Evolutionary conservation across 2,888 invertebrate genomes (phyloP).

Genomic region (Lepidocyrtoides sp.): DNA sequence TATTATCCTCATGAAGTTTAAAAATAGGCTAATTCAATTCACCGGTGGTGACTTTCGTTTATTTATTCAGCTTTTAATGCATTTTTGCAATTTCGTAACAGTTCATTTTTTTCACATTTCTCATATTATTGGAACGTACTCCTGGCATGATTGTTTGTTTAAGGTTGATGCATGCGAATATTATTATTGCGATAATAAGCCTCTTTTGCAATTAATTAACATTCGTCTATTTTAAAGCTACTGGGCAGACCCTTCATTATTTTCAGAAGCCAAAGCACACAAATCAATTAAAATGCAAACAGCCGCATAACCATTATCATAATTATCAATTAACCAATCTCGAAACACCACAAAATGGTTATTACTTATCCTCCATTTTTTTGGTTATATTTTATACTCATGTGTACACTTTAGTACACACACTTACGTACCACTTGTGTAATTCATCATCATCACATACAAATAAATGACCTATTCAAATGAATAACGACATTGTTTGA

Average conservation of each 20-base stretch:
- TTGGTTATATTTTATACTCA: neutral
- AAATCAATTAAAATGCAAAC: conserved; percentile 42
- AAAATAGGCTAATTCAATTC: conserved; percentile 5
- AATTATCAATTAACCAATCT: conserved; percentile 47
- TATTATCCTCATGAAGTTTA: neutral
- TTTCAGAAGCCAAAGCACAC: conserved; percentile 18
- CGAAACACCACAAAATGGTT: neutral
- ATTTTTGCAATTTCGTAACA: neutral
- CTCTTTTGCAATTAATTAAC: neutral
- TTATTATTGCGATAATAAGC: too few relatives aligned
- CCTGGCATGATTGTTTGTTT: too few relatives aligned
- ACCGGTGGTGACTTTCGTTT: neutral
- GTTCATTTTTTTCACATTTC: neutral
- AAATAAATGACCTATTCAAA: too few relatives aligned
- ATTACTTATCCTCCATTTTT: conserved; percentile 23
- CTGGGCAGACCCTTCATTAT: too few relatives aligned
- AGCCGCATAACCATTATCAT: conserved; percentile 16
- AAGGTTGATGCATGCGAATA: too few relatives aligned
- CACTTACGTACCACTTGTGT: too few relatives aligned
- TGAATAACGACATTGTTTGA: too few relatives aligned
- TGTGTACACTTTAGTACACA: too few relatives aligned
- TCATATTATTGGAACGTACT: neutral
- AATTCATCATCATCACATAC: too few relatives aligned
- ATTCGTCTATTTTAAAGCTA: too few relatives aligned
- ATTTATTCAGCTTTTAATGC: neutral